phyloP scores from a whole-genome alignment of 2,888 invertebrate genomes.

The Drosophila percnosoma region DNA sequence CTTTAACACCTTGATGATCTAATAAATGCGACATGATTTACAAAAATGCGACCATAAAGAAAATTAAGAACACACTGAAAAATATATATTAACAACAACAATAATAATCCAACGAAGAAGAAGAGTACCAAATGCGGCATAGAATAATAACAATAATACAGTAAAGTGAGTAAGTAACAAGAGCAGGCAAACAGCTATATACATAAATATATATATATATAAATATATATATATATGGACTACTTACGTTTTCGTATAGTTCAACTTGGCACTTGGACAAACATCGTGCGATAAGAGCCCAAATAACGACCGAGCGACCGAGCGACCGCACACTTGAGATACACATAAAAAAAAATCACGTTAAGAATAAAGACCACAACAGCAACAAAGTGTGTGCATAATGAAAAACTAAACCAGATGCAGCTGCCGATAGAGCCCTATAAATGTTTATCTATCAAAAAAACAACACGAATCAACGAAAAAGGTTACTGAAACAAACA shows the following conservation, averaged over 20 bases:
- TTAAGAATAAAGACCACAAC: slow-evolving; percentile 38
- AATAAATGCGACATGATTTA: slow-evolving; percentile 80
- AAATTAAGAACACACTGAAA: slow-evolving; percentile 52
- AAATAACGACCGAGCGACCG: slow-evolving; percentile 27
- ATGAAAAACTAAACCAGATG: slow-evolving; percentile 54
- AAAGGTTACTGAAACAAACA: slow-evolving; percentile 4
- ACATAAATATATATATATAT: background rate
- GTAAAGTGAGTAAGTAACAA: slow-evolving; percentile 33
- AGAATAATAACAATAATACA: slow-evolving; percentile 20
- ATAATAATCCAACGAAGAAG: slow-evolving; percentile 1
- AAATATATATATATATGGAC: slow-evolving; percentile 19
- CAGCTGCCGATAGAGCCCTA: slow-evolving; percentile 55
- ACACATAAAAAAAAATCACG: slow-evolving; percentile 71
- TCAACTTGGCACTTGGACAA: slow-evolving; percentile 79
- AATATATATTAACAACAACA: slow-evolving; percentile 26
- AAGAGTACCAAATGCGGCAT: slow-evolving; percentile 2
- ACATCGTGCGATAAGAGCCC: slow-evolving; percentile 71
- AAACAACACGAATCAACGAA: slow-evolving; percentile 12
- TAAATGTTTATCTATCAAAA: slow-evolving; percentile 67
- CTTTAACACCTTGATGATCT: slow-evolving; percentile 80
- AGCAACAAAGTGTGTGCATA: slow-evolving; percentile 12
- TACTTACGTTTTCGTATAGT: slow-evolving; percentile 59
- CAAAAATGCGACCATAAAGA: slow-evolving; percentile 55
- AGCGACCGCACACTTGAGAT: slow-evolving; percentile 66
- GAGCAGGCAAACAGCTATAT: slow-evolving; percentile 27